phyloP scores from a whole-genome alignment of 2,888 invertebrate species.

The Latheticus oryzae region DNA sequence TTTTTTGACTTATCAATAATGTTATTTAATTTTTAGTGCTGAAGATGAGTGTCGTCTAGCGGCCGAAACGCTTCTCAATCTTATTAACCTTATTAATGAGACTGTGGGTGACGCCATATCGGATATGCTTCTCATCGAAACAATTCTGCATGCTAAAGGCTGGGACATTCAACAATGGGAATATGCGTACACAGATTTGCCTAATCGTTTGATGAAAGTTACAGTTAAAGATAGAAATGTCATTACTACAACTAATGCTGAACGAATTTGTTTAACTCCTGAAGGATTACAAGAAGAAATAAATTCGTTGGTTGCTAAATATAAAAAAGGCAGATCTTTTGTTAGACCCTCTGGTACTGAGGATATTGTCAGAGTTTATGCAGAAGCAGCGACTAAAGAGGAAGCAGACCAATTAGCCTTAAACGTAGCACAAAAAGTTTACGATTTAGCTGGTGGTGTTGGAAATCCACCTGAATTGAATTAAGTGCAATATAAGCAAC shows the following conservation, averaged over 20 bases:
- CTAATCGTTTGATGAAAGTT: constrained; percentile 89
- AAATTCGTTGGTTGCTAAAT: constrained; percentile 76
- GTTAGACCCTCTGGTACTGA: constrained; percentile 98
- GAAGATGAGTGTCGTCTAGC: constrained; percentile 66
- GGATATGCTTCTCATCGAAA: constrained; percentile 94
- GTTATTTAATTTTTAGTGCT: constrained; percentile 14
- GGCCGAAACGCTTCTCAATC: constrained; percentile 73
- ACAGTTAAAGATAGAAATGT: constrained; percentile 87
- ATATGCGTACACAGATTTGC: constrained; percentile 84
- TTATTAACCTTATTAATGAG: constrained; percentile 92
- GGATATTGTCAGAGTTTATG: constrained; percentile 95
- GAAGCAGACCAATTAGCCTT: constrained; percentile 73
- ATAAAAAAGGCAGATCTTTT: constrained; percentile 84
- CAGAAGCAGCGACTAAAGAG: constrained; percentile 85
- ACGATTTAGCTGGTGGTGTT: constrained; percentile 82
- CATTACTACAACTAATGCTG: constrained; percentile 89
- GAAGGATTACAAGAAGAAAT: constrained; percentile 86
- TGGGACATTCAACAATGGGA: constrained; percentile 87
- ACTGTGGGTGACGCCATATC: constrained; percentile 98
- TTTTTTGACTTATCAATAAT: constrained; percentile 3
- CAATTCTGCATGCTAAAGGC: constrained; percentile 84
- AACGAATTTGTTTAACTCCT: constrained; percentile 83
- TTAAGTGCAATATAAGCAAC: constrained; percentile 25
- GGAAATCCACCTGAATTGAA: constrained; percentile 71
- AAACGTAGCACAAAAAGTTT: constrained; percentile 81